Percentiles rank a stretch among this genome's conserved stretches.
Conservation (phyloP, 2,797 vertebrate species). For the Vultur gryphus region DNA sequence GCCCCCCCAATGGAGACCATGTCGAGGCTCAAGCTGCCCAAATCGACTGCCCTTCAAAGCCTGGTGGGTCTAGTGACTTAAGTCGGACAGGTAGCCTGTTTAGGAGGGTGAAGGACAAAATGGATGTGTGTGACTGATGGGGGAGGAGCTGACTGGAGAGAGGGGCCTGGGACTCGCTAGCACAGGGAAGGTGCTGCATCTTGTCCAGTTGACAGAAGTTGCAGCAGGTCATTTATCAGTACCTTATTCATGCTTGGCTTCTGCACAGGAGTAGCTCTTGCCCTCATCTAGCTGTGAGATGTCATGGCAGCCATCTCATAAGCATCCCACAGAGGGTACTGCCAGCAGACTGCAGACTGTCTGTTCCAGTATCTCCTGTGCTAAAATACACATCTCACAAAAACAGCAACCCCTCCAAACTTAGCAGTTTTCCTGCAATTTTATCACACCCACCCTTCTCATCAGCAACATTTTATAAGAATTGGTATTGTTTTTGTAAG, state of each 20-base stretch:
- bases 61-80: slow-evolving; percentile 15
- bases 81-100: neutral
- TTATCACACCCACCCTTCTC: neutral
- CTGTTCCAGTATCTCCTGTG: neutral
- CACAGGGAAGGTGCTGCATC: neutral
- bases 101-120: neutral
- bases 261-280: neutral
- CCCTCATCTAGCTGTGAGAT: neutral
- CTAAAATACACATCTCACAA: neutral
- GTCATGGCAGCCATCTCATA: neutral
- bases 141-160: neutral
- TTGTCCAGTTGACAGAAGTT: neutral
- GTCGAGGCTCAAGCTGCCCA: slow-evolving; percentile 7
- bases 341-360: neutral
- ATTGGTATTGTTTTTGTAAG: neutral
- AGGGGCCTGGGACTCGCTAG: neutral
- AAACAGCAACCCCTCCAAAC: rapidly evolving
- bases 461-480: neutral
- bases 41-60: neutral
- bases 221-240: neutral
- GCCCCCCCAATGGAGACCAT: slow-evolving; percentile 40
- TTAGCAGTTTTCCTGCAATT: neutral
- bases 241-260: rapidly evolving
- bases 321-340: neutral
- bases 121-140: neutral